Evolutionary conservation across 2,113 vertebrate species (phyloP).

Genomic region (Fregetta grallaria): DNA sequence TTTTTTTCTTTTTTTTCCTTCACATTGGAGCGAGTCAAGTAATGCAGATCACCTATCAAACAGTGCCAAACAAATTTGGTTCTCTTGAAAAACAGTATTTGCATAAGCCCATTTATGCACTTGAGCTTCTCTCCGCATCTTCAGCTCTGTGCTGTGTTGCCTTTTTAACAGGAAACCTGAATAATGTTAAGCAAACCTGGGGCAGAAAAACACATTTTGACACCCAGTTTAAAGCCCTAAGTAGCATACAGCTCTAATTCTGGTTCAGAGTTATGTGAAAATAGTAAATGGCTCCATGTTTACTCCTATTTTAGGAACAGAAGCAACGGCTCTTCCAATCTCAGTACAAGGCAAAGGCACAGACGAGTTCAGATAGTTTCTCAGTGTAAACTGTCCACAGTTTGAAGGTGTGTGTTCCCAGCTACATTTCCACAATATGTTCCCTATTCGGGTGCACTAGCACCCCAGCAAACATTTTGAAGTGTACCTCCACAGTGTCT

Average conservation of each 20-base stretch:
- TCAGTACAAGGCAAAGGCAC: not conserved
- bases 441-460: not conserved
- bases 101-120: not conserved
- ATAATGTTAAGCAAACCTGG: not conserved
- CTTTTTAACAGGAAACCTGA: not conserved
- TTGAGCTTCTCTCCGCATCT: not conserved
- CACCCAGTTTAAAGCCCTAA: not conserved
- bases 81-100: not conserved
- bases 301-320: not conserved
- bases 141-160: not conserved
- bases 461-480: not conserved
- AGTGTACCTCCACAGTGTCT: accelerated
- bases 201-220: not conserved
- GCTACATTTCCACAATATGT: not conserved
- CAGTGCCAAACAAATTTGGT: not conserved
- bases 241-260: not conserved
- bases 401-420: not conserved
- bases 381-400: not conserved
- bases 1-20: not conserved
- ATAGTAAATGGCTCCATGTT: not conserved
- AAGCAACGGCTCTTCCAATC: not conserved
- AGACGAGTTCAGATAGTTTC: not conserved
- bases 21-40: not conserved
- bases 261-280: not conserved
- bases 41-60: not conserved